Base-by-base conservation (phyloP, 37 sponge, comb jelly and placozoan species). In the Diacarnus erythraeanus region DNA sequence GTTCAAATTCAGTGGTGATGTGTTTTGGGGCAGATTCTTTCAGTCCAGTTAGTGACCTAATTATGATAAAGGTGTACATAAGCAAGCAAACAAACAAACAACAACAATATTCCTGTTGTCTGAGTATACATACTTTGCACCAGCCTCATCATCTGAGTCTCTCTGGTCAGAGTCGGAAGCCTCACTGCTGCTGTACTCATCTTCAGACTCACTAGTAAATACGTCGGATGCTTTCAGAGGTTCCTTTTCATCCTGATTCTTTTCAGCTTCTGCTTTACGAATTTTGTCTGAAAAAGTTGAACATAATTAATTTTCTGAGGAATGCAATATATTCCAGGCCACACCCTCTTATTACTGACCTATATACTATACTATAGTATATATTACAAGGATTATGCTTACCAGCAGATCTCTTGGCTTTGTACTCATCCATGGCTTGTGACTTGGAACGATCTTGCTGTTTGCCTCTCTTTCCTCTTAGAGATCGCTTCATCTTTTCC, bases 381-480 rank as follows among this genome's bases (percentile, higher is more conserved):
- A n/a, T n/a, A n/a, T n/a, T n/a, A n/a, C n/a, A n/a, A n/a, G n/a
- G n/a, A n/a, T n/a, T n/a, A n/a, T n/a, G n/a, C n/a, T 81, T 88
- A 63, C 86, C 91, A 77, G 59, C 42, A 60, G 77, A 73, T 57
- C 98, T 40, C 71, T 85, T 92, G 66, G 93, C 95, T 65, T 82
- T 86, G 60, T 94, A 77, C 21, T 94, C 95, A 47, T 94, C 95
- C 26, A 97, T 97, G 33, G 93, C 95, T 44, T 81, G 76, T 10
- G 88, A 72, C 61, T 81, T 92, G 59, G 64, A 84, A 41, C 77
- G 84, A 47, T 96, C 92, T 41, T 86, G 83, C 37, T 63, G 59
- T 41, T 61, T 77, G 59, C 71, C 44, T 37, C 84, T 64, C 37
- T 76, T 88, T 22, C 67, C 84, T 41, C 93, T 76, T 17, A 78